Base-by-base conservation (phyloP, 2,888 invertebrate genomes). In the Melipona beecheii region DNA sequence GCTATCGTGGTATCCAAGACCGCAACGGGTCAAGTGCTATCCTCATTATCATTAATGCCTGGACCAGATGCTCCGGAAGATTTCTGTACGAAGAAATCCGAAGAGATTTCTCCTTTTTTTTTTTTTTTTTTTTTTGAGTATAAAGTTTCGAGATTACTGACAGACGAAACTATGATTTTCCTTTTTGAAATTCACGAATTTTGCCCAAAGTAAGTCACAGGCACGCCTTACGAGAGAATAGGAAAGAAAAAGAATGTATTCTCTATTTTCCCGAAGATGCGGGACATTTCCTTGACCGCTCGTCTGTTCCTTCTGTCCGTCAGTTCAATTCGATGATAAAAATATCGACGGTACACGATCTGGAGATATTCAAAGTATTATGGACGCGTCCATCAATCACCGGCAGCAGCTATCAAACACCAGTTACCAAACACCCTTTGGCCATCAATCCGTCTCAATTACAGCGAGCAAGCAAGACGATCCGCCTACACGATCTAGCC, bases 1-100 rank as follows among this genome's bases (percentile, higher is more conserved):
- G 68, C 68, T 58, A 43, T 43, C 69, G n/a, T n/a, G 56, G 54
- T 24, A 62, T 78, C 66, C 52, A 17, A 58, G 69, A 15, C 31
- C n/a, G 65, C 43, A 43, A 15, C 52, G 56, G 31, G 36, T 62
- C 76, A 70, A 75, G 78, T 36, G 58, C 71, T 65, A 71, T 65
- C 70, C 72, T 69, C 43, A 50, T 84, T 88, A 86, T 86, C 72
- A 69, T 81, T 85, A 78, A 88, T 83, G 76, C 80, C 43, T 43
- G 31, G 83, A 76, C 27, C 58, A 58, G n/a, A 24, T 58, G 60
- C 17, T 60, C 15, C 1, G 6, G 60, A 27, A 60, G 19, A 27
- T 62, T 62, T 4, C 27, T 19, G 31, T 11, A 21, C 11, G 31
- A 31, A 31, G 27, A 62, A 11, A 27, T 31, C 21, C 36, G 5